Base-by-base conservation (phyloP, 2,888 invertebrate species). In the Lymantria dispar region DNA sequence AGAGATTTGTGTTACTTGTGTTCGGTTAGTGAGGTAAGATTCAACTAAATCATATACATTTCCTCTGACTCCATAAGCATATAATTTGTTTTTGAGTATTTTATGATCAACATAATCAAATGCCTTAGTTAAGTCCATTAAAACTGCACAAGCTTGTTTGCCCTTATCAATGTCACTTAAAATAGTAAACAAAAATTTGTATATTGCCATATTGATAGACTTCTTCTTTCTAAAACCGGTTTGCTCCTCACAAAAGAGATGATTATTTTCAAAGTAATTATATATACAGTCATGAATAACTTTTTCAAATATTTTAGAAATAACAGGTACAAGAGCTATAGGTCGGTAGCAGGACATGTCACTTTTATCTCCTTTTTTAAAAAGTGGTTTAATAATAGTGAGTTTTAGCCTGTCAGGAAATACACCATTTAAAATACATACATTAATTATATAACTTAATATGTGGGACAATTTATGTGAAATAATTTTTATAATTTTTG, bases 401-500 rank as follows among this genome's bases (percentile, higher is more conserved):
- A 37, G 3, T 10, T 45, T 49, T 12, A 44, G 12, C 31, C 38
- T 40, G n/a, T 46, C 22, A 22, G 22, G 22, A 22, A 22, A 22
- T 22, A 22, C 22, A 22, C 22, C 22, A 22, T 22, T 22, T 22
- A 9, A 13, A 11, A 46, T 46, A 39, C 46, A 46, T n/a, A 40
- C 11, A 12, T 46, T 46, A 8, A 46, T 31, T 30, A 46, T 30
- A 31, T 46, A 40, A 31, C 46, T 40, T 9, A 46, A 11, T 31
- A 46, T 8, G 10, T 29, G 8, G 5, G 40, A 30, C 14, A 46
- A 8, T n/a, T 31, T 31, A 11, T 3, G 9, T 2, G 46, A 30
- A n/a, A 40, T 31, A 5, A 5, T 8, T 50, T 59, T 59, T 29
- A 59, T 0, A n/a, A 56, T 46, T 30, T 48, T 46, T 0, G 53